A percentile compares a stretch with the other conserved stretches of the same genome.
Conservation (phyloP, 2,888 invertebrate species). For the Drosophila mercatorum region DNA sequence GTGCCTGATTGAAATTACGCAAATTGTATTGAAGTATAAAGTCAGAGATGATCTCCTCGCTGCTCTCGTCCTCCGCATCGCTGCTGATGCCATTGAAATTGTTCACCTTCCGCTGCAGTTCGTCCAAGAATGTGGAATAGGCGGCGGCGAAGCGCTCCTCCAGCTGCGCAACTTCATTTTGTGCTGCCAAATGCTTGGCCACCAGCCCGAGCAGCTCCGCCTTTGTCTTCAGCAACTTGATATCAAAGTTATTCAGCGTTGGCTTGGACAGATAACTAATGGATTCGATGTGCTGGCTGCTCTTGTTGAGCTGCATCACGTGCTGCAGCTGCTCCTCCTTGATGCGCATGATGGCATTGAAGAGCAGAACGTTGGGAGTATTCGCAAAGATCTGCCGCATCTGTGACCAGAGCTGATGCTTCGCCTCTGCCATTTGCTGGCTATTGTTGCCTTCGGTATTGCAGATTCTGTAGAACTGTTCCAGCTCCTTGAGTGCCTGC, state of each 20-base stretch:
- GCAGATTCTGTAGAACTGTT: conserved; percentile 75
- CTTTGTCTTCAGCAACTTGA: conserved; percentile 79
- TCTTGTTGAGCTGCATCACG: conserved; percentile 76
- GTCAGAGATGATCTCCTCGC: conserved; percentile 80
- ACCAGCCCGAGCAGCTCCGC: conserved; percentile 76
- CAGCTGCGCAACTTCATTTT: conserved; percentile 65
- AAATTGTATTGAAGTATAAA: conserved; percentile 82
- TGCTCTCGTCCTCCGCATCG: conserved; percentile 60
- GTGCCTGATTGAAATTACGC: conserved; percentile 72
- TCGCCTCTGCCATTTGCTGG: conserved; percentile 64
- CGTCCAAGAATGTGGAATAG: conserved; percentile 75
- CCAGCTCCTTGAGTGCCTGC: conserved; percentile 76
- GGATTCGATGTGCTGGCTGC: conserved; percentile 18
- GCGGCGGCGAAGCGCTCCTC: conserved; percentile 73
- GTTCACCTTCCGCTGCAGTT: conserved; percentile 78
- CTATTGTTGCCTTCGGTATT: conserved; percentile 54
- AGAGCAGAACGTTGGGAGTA: conserved; percentile 80
- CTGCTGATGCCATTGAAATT: conserved; percentile 68
- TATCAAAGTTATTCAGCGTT: conserved; percentile 70
- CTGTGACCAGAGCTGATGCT: conserved; percentile 78
- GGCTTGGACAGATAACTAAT: conserved; percentile 42
- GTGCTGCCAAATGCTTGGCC: conserved; percentile 70
- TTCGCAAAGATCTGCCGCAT: conserved; percentile 78
- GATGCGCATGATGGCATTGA: conserved; percentile 77
- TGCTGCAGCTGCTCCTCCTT: conserved; percentile 82